A percentile compares a stretch with the other conserved stretches of the same genome.
phyloP scores from a whole-genome alignment of 2,888 invertebrate species.

The Euphydryas editha region DNA sequence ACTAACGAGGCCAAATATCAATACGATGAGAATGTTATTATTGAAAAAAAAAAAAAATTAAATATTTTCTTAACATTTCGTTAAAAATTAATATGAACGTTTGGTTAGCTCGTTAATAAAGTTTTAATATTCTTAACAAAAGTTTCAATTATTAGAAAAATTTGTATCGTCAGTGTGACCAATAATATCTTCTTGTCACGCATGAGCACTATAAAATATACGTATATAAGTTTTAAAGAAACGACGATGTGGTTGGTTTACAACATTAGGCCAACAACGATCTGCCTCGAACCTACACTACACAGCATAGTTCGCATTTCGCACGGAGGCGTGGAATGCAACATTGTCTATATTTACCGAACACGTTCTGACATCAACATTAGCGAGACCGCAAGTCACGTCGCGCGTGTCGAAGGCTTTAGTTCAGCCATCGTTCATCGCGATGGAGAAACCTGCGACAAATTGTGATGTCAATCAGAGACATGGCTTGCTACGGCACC shows the following conservation, averaged over 20 bases:
- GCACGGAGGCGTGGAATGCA: slow-evolving; percentile 3
- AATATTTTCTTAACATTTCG: too few relatives aligned
- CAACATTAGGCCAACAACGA: background rate
- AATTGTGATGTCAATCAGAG: slow-evolving; percentile 35
- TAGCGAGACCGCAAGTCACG: slow-evolving; percentile 20
- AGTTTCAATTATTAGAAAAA: too few relatives aligned
- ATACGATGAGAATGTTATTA: background rate
- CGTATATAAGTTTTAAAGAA: background rate
- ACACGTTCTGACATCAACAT: slow-evolving; percentile 13
- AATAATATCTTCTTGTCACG: too few relatives aligned
- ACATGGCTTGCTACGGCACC: background rate
- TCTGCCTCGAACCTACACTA: background rate
- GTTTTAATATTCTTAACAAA: too few relatives aligned
- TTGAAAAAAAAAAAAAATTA: too few relatives aligned
- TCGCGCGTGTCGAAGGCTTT: slow-evolving; percentile 11
- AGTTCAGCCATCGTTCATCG: slow-evolving; percentile 23
- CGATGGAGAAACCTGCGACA: slow-evolving; percentile 33
- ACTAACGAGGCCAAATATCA: background rate
- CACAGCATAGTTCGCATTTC: background rate
- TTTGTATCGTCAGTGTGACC: too few relatives aligned
- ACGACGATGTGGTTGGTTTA: background rate
- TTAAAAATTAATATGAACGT: too few relatives aligned
- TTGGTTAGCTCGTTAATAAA: too few relatives aligned
- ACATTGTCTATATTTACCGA: slow-evolving; percentile 7
- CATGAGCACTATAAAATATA: too few relatives aligned